Evolutionary conservation across 2,888 invertebrate genomes (phyloP).

Genomic region (Allacma fusca): DNA sequence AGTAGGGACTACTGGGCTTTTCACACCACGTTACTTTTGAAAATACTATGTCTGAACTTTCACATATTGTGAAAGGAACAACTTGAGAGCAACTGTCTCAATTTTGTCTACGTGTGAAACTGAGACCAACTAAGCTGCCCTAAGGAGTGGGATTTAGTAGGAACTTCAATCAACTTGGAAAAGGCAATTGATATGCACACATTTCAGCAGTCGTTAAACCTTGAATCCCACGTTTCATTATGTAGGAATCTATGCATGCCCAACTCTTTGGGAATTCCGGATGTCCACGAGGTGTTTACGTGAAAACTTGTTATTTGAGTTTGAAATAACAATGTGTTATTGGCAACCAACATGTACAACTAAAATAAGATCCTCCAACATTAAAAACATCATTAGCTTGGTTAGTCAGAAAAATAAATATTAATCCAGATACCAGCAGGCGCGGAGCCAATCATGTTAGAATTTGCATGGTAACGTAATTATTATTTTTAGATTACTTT

Average conservation of each 20-base stretch:
- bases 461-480: background rate
- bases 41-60: too few relatives aligned
- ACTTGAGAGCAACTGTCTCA: too few relatives aligned
- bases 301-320: conserved; percentile 10
- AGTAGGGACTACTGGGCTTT: too few relatives aligned
- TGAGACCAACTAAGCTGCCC: background rate
- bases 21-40: too few relatives aligned
- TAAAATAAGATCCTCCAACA: background rate
- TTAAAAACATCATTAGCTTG: conserved; percentile 13
- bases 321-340: background rate
- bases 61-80: too few relatives aligned
- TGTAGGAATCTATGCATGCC: background rate
- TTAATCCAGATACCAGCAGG: conserved; percentile 1
- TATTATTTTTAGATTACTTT: conserved; percentile 11
- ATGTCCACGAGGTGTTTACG: conserved; percentile 12
- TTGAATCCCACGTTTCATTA: background rate
- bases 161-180: background rate
- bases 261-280: background rate
- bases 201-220: conserved; percentile 3
- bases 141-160: background rate
- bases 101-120: too few relatives aligned
- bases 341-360: conserved; percentile 2
- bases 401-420: conserved; percentile 8
- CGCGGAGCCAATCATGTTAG: background rate
- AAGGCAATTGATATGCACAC: background rate